Evolutionary conservation across 1,140 invertebrate genomes (phyloP).

Genomic region (Drosophila repleta): DNA sequence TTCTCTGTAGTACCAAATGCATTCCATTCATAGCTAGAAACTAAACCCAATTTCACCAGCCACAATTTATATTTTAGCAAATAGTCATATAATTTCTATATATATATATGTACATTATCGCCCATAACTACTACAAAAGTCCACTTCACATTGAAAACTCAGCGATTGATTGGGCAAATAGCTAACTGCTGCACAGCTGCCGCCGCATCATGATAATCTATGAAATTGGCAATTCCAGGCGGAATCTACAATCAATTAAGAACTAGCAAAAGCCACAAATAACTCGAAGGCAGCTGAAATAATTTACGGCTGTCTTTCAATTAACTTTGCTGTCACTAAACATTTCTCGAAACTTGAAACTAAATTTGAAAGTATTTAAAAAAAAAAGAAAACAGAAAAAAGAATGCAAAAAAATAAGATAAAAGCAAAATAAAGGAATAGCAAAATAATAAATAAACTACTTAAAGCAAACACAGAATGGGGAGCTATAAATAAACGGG

Average conservation of each 20-base stretch:
- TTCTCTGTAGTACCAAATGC: no score
- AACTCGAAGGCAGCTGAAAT: slow-evolving; percentile 4
- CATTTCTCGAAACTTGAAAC: slow-evolving; percentile 3
- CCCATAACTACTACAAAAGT: no score
- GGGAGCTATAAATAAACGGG: slow-evolving; percentile 63
- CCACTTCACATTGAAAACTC: no score
- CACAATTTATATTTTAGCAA: no score
- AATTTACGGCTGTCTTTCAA: slow-evolving; percentile 17
- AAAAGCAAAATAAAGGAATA: slow-evolving; percentile 22
- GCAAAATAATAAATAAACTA: slow-evolving; percentile 48
- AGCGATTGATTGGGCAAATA: no score
- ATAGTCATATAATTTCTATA: no score
- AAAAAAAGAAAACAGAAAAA: slow-evolving; percentile 13
- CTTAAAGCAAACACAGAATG: slow-evolving; percentile 22
- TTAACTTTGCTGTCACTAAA: background rate
- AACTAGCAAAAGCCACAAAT: slow-evolving; percentile 25
- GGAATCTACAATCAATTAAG: slow-evolving; percentile 8
- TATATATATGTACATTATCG: no score
- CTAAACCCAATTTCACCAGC: no score
- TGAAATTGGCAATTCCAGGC: slow-evolving; percentile 6
- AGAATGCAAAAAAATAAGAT: slow-evolving; percentile 16
- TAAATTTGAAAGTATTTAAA: slow-evolving; percentile 12
- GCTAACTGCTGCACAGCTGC: no score
- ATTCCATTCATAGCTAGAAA: no score
- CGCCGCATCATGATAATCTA: background rate